A percentile compares a stretch with the other conserved stretches of the same genome.
Conservation (phyloP, 2,888 invertebrate species). For the Perizoma affinitatum region DNA sequence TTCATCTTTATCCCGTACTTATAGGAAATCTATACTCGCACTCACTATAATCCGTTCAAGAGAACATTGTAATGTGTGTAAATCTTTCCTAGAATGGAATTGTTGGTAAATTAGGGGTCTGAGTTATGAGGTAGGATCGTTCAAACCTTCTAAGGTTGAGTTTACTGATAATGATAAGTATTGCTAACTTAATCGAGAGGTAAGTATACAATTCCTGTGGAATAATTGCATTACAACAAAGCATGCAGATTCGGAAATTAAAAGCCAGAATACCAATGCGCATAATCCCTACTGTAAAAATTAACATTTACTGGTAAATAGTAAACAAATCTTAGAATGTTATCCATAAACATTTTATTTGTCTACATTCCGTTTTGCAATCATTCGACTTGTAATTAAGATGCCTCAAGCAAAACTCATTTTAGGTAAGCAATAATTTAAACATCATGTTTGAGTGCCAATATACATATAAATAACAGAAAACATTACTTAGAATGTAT, state of each 20-base stretch:
- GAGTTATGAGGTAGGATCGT: neutral
- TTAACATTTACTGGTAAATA: no score
- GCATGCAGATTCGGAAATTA: no score
- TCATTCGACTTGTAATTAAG: conserved; percentile 6
- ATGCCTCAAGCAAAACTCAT: conserved; percentile 14
- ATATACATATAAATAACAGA: conserved; percentile 18
- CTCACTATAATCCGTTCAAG: neutral
- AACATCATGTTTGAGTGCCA: conserved; percentile 2
- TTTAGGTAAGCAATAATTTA: conserved; percentile 5
- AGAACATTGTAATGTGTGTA: neutral
- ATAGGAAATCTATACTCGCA: neutral
- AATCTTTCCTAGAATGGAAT: neutral
- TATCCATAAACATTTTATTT: neutral
- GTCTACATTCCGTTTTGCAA: conserved; percentile 2
- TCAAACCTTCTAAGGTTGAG: neutral
- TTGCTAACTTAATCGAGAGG: neutral
- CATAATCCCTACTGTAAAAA: no score
- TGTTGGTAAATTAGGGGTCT: neutral
- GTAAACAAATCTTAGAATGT: no score
- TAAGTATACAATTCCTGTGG: no score
- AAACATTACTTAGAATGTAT: conserved; percentile 15
- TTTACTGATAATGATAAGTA: neutral
- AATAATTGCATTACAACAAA: no score
- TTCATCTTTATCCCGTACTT: neutral
- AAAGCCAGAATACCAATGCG: no score